A percentile compares a stretch with the other conserved stretches of the same genome.
Evolutionary conservation across 2,797 vertebrate genomes (phyloP).

Genomic region (Alcedo quadribrachys): DNA sequence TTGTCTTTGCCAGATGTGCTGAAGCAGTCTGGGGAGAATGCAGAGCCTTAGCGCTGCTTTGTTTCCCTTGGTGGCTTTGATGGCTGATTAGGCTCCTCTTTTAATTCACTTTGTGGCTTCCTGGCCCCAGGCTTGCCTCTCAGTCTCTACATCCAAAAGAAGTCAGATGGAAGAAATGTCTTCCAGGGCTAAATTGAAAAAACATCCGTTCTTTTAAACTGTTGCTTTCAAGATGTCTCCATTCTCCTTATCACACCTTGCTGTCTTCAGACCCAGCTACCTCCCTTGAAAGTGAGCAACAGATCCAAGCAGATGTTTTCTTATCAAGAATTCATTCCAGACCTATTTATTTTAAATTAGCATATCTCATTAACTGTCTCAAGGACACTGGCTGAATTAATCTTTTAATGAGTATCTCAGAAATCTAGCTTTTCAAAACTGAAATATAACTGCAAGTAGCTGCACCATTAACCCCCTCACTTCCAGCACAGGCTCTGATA

Average conservation of each 20-base stretch:
- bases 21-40: neutral
- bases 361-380: slow-evolving; percentile 80
- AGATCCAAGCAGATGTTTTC: slow-evolving; percentile 77
- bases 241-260: slow-evolving; percentile 5
- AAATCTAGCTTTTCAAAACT: slow-evolving; percentile 53
- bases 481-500: neutral
- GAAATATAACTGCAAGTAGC: slow-evolving; percentile 11
- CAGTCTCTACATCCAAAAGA: neutral
- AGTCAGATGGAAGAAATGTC: neutral
- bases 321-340: slow-evolving; percentile 78
- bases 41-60: neutral
- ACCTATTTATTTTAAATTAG: slow-evolving; percentile 78
- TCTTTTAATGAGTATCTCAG: slow-evolving; percentile 69
- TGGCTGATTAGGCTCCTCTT: neutral
- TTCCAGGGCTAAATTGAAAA: slow-evolving; percentile 54
- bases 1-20: neutral
- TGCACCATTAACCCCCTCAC: neutral
- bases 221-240: slow-evolving; percentile 43
- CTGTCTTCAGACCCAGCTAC: slow-evolving; percentile 52
- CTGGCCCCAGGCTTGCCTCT: neutral
- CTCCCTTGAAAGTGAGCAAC: slow-evolving; percentile 55
- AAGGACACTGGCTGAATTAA: slow-evolving; percentile 75
- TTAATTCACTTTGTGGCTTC: neutral
- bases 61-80: neutral
- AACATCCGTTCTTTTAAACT: slow-evolving; percentile 47